phyloP scores from a whole-genome alignment of 2,797 vertebrate genomes.

The Paguma larvata region DNA sequence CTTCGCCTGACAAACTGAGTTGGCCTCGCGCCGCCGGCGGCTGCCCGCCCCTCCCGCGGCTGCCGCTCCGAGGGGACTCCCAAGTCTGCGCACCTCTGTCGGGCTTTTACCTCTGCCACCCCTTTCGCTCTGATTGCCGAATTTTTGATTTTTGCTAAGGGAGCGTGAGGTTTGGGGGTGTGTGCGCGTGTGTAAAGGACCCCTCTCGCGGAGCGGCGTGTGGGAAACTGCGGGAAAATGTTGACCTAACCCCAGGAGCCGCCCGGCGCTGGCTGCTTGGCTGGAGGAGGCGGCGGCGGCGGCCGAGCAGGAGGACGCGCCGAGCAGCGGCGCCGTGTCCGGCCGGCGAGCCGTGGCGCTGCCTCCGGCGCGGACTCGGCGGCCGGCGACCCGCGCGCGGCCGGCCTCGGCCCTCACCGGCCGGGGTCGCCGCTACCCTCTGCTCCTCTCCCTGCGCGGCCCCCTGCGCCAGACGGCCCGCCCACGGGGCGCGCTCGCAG shows the following conservation, averaged over 20 bases:
- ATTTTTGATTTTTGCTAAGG: slow-evolving; percentile 63
- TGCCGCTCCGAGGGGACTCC: slow-evolving; percentile 75
- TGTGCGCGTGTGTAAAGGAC: slow-evolving; percentile 72
- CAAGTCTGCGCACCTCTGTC: slow-evolving; percentile 76
- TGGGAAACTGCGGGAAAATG: slow-evolving; percentile 87
- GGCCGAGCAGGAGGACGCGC: slow-evolving; percentile 70
- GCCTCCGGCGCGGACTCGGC: slow-evolving; percentile 55
- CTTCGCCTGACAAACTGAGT: slow-evolving; percentile 84
- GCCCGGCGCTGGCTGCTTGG: slow-evolving; percentile 85
- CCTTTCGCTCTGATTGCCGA: slow-evolving; percentile 14
- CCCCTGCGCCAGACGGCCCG: slow-evolving; percentile 48
- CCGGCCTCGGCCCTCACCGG: slow-evolving; percentile 55
- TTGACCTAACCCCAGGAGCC: slow-evolving; percentile 88
- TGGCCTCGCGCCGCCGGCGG: slow-evolving; percentile 79
- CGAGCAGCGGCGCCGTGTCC: slow-evolving; percentile 76
- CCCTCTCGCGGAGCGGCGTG: slow-evolving; percentile 76
- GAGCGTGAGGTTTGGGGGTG: slow-evolving; percentile 59
- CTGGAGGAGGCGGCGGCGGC: slow-evolving; percentile 80
- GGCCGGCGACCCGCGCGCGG: not conserved
- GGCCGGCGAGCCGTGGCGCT: slow-evolving; percentile 79
- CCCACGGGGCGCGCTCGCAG: slow-evolving; percentile 79
- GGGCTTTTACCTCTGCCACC: slow-evolving; percentile 54
- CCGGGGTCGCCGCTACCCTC: slow-evolving; percentile 8
- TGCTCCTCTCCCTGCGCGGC: slow-evolving; percentile 3
- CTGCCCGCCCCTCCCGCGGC: slow-evolving; percentile 40